A percentile compares a stretch with the other conserved stretches of the same genome.
Conservation (phyloP, 1,140 invertebrate species). For the Cylas formicarius region DNA sequence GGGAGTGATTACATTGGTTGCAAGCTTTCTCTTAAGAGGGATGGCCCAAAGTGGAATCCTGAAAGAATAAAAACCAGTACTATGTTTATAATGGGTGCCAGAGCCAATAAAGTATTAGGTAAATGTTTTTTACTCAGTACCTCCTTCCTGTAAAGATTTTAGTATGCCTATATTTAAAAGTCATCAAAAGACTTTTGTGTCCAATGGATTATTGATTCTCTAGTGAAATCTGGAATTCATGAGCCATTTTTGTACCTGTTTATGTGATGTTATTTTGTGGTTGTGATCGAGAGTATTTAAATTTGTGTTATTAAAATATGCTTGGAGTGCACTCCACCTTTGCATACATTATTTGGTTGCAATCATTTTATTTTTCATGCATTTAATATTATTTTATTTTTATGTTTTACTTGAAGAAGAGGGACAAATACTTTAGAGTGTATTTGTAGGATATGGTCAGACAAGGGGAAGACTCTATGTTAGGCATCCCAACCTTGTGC, state of each 20-base stretch:
- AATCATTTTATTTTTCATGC: too few species aligned
- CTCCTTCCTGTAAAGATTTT: neutral
- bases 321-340: too few species aligned
- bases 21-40: slow-evolving; percentile 37
- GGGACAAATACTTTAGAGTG: too few species aligned
- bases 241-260: too few species aligned
- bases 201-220: too few species aligned
- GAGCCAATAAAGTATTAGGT: slow-evolving; percentile 60
- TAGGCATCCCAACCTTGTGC: slow-evolving; percentile 62
- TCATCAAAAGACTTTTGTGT: neutral
- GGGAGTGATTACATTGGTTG: slow-evolving; percentile 29
- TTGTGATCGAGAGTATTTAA: too few species aligned
- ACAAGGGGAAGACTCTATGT: slow-evolving; percentile 68
- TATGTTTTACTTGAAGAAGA: too few species aligned
- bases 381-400: too few species aligned
- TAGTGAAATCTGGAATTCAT: too few species aligned
- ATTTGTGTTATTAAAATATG: too few species aligned
- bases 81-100: slow-evolving; percentile 72
- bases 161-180: neutral
- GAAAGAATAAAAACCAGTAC: slow-evolving; percentile 59
- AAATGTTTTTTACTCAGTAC: neutral
- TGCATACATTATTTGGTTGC: too few species aligned
- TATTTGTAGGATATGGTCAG: slow-evolving; percentile 55
- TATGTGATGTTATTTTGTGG: too few species aligned
- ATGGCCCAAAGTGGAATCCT: slow-evolving; percentile 64